These are phyloP conservation scores for Caenorhabditis sp. DNA, from an alignment of 2,888 invertebrate genomes.

Conservation along the genomic window DNA sequence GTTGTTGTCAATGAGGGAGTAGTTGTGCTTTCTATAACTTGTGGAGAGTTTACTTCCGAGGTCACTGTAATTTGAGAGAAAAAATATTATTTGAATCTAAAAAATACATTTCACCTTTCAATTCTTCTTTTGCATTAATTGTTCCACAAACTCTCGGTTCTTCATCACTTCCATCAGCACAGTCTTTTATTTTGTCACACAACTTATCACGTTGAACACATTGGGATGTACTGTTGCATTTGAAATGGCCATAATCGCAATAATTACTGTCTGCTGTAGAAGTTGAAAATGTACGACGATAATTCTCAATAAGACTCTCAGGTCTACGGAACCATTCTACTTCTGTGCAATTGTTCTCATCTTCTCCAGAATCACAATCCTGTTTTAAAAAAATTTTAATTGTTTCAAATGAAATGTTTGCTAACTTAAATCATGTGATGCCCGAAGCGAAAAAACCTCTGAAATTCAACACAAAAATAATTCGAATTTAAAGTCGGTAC, in stretches of 20 bases:
- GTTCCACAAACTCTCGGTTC: constrained; percentile 6
- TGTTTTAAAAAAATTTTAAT: constrained; percentile 1
- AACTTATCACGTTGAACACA: constrained; percentile 9
- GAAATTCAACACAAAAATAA: too few relatives aligned
- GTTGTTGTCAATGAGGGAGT: background rate
- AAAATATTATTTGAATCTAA: background rate
- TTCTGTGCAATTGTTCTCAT: constrained; percentile 32
- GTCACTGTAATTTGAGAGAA: background rate
- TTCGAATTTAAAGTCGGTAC: too few relatives aligned
- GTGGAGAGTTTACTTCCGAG: background rate
- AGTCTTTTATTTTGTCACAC: constrained; percentile 18
- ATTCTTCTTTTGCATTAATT: background rate
- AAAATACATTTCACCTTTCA: background rate
- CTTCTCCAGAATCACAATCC: constrained; percentile 46
- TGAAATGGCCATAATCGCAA: constrained; percentile 12
- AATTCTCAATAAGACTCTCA: constrained; percentile 19
- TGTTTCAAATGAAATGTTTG: too few relatives aligned
- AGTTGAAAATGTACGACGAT: constrained; percentile 7
- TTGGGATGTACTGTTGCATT: constrained; percentile 5
- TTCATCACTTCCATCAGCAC: constrained; percentile 22
- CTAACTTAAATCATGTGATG: too few relatives aligned
- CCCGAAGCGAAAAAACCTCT: too few relatives aligned
- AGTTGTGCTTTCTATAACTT: background rate
- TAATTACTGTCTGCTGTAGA: background rate
- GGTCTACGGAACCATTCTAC: constrained; percentile 22